phyloP scores from a whole-genome alignment of 1,140 invertebrate genomes.

The Bombus consobrinus region DNA sequence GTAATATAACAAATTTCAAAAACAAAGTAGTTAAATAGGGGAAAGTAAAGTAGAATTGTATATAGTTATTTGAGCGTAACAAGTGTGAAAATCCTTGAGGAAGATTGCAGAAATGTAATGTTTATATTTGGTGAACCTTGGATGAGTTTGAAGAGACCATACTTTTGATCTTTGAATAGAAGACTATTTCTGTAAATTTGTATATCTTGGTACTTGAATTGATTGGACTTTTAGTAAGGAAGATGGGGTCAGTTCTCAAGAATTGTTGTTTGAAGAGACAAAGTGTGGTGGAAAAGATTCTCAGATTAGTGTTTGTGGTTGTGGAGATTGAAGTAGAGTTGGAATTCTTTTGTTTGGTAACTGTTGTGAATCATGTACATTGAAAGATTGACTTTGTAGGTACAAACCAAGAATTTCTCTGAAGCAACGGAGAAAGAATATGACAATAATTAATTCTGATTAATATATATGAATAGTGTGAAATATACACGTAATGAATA shows the following conservation, averaged over 20 bases:
- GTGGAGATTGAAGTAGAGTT: not conserved
- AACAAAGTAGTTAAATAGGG: not conserved
- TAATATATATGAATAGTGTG: not conserved
- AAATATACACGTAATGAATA: too few relatives aligned
- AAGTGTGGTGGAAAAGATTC: not conserved
- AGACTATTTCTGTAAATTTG: not conserved
- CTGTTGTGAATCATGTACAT: not conserved
- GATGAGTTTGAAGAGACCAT: not conserved
- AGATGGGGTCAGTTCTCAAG: not conserved
- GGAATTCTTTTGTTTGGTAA: not conserved
- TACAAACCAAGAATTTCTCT: not conserved
- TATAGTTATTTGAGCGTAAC: not conserved
- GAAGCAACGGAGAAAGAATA: not conserved
- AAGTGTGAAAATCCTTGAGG: not conserved
- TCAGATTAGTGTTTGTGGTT: not conserved
- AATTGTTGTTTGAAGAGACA: not conserved
- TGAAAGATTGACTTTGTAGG: not conserved
- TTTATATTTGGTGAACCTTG: not conserved
- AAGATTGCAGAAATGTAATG: not conserved
- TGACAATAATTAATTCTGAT: constrained; percentile 2
- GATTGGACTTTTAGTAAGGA: not conserved
- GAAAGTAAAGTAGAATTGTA: not conserved
- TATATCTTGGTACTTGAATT: not conserved
- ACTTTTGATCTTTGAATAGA: not conserved
- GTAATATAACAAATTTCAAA: not conserved